Evolutionary conservation across 2,113 vertebrate genomes (phyloP), one percentile per base, ranked within the genome.

Genomic region (Thalassarche chlororhynchos): DNA sequence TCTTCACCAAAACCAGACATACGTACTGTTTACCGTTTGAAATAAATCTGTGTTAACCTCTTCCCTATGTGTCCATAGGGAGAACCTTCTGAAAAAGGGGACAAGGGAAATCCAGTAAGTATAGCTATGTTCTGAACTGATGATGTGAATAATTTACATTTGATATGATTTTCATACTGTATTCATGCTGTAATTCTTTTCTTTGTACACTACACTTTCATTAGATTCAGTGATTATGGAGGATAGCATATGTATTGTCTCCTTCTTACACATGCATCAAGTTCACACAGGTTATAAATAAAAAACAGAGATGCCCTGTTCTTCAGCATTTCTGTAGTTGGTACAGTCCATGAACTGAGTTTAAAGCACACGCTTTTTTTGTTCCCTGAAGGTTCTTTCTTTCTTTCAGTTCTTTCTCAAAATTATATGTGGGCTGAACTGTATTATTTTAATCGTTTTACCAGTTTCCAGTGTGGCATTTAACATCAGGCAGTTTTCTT

Each of bases 41-140:
- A 91, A 52, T 57, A 68, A n/a, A 38, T 38, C 23, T 52, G 7
- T 90, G 29, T 89, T 97, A 84, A 87, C 32, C 6, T 72, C 52
- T 89, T 84, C 68, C 89, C 23, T 69, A 7, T 44, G 28, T 90
- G 96, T 88, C 93, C 52, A 66, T 75, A 98, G 98, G 98, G 97
- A 80, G 96, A 97, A 5, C 58, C 93, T 94, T 96, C 98, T 92
- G 93, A 85, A 75, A 99, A 99, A 88, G 99, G 99, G 85, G 98
- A 99, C 93, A 99, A 99, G 82, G 99, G 99, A 95, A 98, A 99
- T 57, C 94, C 96, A 98, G 99, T 99, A 98, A 98, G 97, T 98
- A 76, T 64, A 65, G 29, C 32, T 52, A 6, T 46, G 20, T 14
- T 70, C 75, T 84, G 47, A 71, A 21, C 20, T 47, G 9, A 6